Base-by-base conservation (phyloP, 2,888 invertebrate species). In the Plagodis pulveraria region DNA sequence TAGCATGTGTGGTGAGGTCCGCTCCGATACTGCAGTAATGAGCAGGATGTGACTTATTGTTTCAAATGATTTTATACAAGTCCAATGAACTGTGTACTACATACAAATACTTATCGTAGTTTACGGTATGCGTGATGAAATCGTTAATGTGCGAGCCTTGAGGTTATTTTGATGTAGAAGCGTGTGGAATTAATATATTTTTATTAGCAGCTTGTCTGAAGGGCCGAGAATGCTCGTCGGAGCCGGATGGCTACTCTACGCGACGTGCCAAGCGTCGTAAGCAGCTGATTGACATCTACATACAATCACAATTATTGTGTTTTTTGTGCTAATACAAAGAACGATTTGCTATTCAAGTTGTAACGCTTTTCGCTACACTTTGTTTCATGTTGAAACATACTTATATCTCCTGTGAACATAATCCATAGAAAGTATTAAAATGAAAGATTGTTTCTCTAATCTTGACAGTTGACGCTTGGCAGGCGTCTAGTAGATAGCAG, bases 1-100 rank as follows among this genome's bases (percentile, higher is more conserved):
- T 78, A 78, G 80, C 78, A 80, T 83, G 81, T 78, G 79, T 74
- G 77, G 80, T 78, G 80, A 71, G 78, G 78, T 22, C 22, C 22
- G 22, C 76, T 72, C 72, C 76, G 79, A 81, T 83, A 81, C 69
- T 71, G 71, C 76, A 71, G 69, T 80, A 83, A 79, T 80, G 79
- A 77, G 73, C 78, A 80, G 77, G 77, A 77, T 75, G 73, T 74
- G 70, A 67, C 65, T 71, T 72, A 74, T 71, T 73, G 71, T 74
- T 73, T 72, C 67, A 66, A 72, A 72, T 67, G 62, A 71, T 69
- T 66, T 59, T 56, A 62, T 49, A 46, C 40, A 56, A 69, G 71
- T 68, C 58, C 67, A 67, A 66, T 65, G 71, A 71, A 69, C 71
- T 56, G 42, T 56, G 56, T 57, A 38, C 44, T 32, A 52, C 51